Base-by-base conservation (phyloP, 2,888 invertebrate genomes). In the Gibbula magus region DNA sequence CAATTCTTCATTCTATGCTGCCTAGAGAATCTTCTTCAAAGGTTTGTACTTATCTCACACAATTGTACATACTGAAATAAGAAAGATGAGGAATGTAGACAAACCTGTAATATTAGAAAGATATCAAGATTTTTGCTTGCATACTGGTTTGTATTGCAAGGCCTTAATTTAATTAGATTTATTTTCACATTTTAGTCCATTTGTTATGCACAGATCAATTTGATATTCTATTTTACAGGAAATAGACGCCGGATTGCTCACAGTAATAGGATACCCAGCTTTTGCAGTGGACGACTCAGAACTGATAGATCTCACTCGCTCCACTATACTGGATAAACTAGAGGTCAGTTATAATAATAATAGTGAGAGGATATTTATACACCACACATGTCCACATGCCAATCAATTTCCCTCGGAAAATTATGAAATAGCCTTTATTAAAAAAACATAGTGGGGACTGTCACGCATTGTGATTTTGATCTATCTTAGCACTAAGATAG, bases 201-300 rank as follows among this genome's bases (percentile, higher is more conserved):
- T 4, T 45, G 1, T 45, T 10, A 10, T 45, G 45, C 5, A 5
- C 13, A 45, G 5, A 1, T 10, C 1, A 45, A 18, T 16, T n/a
- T 73, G 66, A 22, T 70, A n/a, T 70, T 25, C 35, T 61, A 73
- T 45, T 81, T 84, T 97, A 20, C 96, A 99, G 94, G 99, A 99
- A 94, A 93, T 98, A 53, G 99, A 99, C 93, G 98, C 98, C 84
- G 97, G 98, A 0, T 93, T 99, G 73, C 94, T 99, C 39, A 96
- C 98, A 0, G 96, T 99, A 54, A 98, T 99, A 88, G 97, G 98
- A 88, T 99, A 97, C 92, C 99, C 99, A 82, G 99, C 99, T 5
- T 99, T 99, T 94, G 99, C 99, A 82, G 97, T 99, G 0, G 99
- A 99, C 93, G 98, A 99, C 93, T 96, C 97, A 2, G 95, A 96